A percentile compares a stretch with the other conserved stretches of the same genome.
phyloP scores from a whole-genome alignment of 2,113 vertebrate genomes.

The Xenotilapia caudafasciata region DNA sequence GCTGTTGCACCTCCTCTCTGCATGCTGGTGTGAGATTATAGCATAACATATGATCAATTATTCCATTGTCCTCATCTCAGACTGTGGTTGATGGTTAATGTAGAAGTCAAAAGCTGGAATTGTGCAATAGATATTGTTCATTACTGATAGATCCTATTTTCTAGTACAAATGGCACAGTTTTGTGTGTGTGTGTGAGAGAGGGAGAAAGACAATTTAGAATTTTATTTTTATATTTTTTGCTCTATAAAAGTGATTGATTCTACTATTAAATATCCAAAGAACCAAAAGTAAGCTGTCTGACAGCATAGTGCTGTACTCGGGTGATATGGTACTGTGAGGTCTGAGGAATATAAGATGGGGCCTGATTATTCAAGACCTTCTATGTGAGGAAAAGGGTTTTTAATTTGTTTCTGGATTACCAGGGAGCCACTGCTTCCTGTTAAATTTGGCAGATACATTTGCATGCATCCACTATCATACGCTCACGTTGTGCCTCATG shows the following conservation, averaged over 20 bases:
- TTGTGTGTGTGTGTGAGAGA: fast-evolving
- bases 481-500: neutral
- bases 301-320: neutral
- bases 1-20: neutral
- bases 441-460: neutral
- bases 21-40: neutral
- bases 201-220: neutral
- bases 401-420: neutral
- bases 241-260: neutral
- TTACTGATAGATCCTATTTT: neutral
- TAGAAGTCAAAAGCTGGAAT: neutral
- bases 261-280: neutral
- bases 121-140: neutral
- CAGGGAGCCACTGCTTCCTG: neutral
- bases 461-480: neutral
- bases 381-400: neutral
- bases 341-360: neutral
- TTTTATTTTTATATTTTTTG: neutral
- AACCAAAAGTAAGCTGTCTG: neutral
- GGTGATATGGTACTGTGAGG: neutral
- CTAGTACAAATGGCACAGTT: neutral
- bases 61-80: neutral
- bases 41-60: neutral
- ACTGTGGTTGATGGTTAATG: neutral
- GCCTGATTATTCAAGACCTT: neutral